Percentiles rank a stretch among this genome's conserved stretches.
phyloP scores from a whole-genome alignment of 2,888 invertebrate genomes.

The Aphodius granarius region DNA sequence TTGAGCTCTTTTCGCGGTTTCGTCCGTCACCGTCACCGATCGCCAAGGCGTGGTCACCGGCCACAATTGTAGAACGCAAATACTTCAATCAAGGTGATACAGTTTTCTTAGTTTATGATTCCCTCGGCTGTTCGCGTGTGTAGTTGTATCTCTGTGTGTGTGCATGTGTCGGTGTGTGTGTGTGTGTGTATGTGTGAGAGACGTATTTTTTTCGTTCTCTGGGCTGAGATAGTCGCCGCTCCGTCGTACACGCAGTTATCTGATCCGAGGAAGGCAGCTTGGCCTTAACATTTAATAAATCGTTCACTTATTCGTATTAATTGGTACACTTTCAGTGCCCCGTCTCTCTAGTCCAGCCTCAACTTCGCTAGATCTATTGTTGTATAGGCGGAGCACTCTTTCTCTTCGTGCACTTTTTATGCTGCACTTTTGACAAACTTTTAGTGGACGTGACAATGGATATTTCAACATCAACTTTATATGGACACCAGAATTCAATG shows the following conservation, averaged over 20 bases:
- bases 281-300: slow-evolving; percentile 47
- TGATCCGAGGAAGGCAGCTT: slow-evolving; percentile 34
- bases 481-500: not conserved
- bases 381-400: not conserved
- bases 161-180: not conserved
- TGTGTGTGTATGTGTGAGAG: not conserved
- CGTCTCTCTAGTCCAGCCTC: not conserved
- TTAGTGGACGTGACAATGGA: not conserved
- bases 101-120: not conserved
- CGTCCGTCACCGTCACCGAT: not conserved
- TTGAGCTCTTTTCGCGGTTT: not conserved
- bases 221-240: not conserved
- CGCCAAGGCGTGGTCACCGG: not conserved
- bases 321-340: slow-evolving; percentile 7
- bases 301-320: slow-evolving; percentile 34
- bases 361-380: not conserved
- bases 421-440: not conserved
- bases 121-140: not conserved
- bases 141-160: not conserved
- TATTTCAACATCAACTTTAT: not conserved
- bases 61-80: not conserved
- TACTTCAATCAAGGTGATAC: slow-evolving; percentile 15
- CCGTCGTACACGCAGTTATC: not conserved
- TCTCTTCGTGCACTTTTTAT: not conserved
- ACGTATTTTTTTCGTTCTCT: not conserved